phyloP scores from a whole-genome alignment of 2,888 invertebrate species.

The Melieria omissa region DNA sequence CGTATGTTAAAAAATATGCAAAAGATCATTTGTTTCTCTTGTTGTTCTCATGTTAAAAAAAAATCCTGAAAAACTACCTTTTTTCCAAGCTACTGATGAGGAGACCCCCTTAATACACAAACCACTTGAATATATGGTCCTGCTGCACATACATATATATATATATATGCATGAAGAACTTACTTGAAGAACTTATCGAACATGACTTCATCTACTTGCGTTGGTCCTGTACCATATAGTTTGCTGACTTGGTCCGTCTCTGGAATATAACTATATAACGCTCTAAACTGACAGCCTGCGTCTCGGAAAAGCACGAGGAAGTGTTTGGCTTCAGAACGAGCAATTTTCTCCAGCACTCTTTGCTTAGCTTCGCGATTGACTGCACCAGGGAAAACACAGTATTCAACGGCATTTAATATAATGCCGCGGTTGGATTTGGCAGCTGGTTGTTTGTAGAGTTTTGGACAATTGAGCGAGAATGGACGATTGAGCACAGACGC shows the following conservation, averaged over 20 bases:
- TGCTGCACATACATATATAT: background rate
- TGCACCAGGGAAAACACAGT: slow-evolving; percentile 97
- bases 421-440: slow-evolving; percentile 97
- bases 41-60: no score
- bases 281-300: slow-evolving; percentile 97
- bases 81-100: no score
- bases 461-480: no score
- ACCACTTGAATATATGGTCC: background rate
- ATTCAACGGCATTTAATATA: slow-evolving; percentile 97
- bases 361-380: slow-evolving; percentile 95
- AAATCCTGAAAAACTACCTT: no score
- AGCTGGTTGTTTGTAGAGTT: slow-evolving; percentile 96
- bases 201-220: slow-evolving; percentile 94
- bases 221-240: slow-evolving; percentile 95
- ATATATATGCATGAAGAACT: slow-evolving; percentile 66
- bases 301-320: slow-evolving; percentile 98
- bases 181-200: slow-evolving; percentile 99
- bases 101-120: background rate
- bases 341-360: slow-evolving; percentile 92
- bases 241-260: slow-evolving; percentile 91
- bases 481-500: no score
- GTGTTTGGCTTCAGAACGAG: slow-evolving; percentile 95
- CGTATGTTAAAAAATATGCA: no score
- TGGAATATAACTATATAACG: slow-evolving; percentile 95
- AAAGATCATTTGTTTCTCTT: no score